Base-by-base conservation (phyloP, 2,888 invertebrate genomes). In the Smittia sp. region DNA sequence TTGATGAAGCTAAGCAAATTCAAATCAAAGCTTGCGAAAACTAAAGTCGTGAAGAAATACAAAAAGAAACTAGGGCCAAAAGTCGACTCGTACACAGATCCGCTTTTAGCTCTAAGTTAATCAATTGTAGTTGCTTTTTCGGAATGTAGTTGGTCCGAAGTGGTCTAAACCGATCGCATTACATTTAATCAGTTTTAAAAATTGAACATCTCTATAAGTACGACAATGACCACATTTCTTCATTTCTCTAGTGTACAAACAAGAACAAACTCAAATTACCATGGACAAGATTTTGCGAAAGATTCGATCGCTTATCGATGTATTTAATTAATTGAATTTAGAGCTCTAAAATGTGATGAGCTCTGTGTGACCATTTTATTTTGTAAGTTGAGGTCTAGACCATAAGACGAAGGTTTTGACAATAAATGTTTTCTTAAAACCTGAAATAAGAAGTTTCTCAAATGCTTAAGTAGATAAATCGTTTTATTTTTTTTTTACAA, bases 1-100 rank as follows among this genome's bases (percentile, higher is more conserved):
- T 83, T 74, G 79, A 79, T 13, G 83, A 81, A 74, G 6, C 20
- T 86, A 79, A 75, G 81, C 76, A 89, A 88, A 79, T 83, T 86
- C 62, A 91, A 90, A 80, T 83, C 86, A 74, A 91, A 91, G 80
- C 81, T 90, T 73, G 85, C 86, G 74, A 83, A 84, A 75, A 79
- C 85, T 58, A 81, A 83, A 74, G 80, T 85, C 32, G 85, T 85
- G 76, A 86, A 83, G 77, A 82, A 86, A 77, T 86, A 86, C 77
- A 80, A 82, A 76, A 82, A 83, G 76, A 81, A 86, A 76, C 74
- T 78, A 6, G 77, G 77, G 69, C 77, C 80, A 74, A 81, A 82
- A 76, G 80, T 81, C n/a, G 52, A 46, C 3, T 13, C 46, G 6
- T 82, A 83, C 15, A 79, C 80, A 72, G 83, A 83, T 76, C 83